Evolutionary conservation across 2,797 vertebrate genomes (phyloP), one percentile per base, ranked within the genome.

Genomic region (Gobionotothen gibberifrons): DNA sequence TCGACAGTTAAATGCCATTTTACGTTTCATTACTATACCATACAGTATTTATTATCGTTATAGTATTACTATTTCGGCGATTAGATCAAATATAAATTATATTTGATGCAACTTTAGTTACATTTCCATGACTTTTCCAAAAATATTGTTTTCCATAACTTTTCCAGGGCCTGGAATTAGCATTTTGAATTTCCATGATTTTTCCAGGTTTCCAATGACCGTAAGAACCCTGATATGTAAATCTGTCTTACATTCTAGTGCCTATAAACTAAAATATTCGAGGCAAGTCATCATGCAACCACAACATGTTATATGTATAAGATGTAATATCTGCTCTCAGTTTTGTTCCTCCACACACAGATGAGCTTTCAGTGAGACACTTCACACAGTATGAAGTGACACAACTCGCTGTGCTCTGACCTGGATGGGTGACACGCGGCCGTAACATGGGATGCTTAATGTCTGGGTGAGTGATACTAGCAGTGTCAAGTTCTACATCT

Each of bases 401-500:
- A 74, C 43, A 55, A 58, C 61, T 58, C 19, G 2, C 26, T 13
- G 49, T 7, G 44, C 14, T 0, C 17, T 40, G 77, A 85, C 55
- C 46, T 13, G 46, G 68, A 70, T 67, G 68, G 53, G 74, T 69
- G 79, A 86, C 64, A 36, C 17, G 5, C 22, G 4, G 19, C 65
- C 8, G 73, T 58, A 77, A 89, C 47, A 49, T 32, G 14, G 46
- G 69, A 83, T 8, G 51, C 58, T 70, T 76, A 39, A 76, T 64
- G 79, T 87, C 64, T 63, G 69, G 5, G 61, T 52, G 61, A 86
- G 65, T 7, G 67, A 86, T 82, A 90, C 79, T 82, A 56, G 44
- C 36, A 53, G 85, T 72, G 74, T 92, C 70, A 66, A 71, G 73
- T 89, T 91, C 48, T 72, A 11, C 58, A 53, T 54, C 32, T 62